phyloP scores from a whole-genome alignment of 2,797 vertebrate genomes.

The Sternotherus odoratus region DNA sequence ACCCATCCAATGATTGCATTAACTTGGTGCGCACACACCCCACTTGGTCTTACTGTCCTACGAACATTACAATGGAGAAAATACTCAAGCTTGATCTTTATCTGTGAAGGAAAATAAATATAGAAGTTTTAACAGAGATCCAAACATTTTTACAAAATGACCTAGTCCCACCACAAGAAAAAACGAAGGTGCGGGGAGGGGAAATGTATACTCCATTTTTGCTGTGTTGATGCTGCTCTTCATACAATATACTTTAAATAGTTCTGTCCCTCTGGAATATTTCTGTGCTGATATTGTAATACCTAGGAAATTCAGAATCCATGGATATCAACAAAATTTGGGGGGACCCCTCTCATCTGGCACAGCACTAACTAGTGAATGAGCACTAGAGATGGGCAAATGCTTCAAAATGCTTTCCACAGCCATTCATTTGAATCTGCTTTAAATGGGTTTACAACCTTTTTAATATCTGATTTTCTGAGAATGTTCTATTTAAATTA shows the following conservation, averaged over 20 bases:
- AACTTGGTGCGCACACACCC: not conserved
- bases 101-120: not conserved
- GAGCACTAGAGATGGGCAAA: not conserved
- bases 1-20: constrained; percentile 2
- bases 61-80: not conserved
- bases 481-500: not conserved
- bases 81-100: not conserved
- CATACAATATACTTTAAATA: fast-evolving
- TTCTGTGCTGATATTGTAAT: not conserved
- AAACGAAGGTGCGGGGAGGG: not conserved
- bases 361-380: not conserved
- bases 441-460: not conserved
- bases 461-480: not conserved
- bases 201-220: fast-evolving
- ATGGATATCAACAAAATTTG: not conserved
- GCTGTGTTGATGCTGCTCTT: not conserved
- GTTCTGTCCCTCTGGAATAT: not conserved
- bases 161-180: not conserved
- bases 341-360: fast-evolving
- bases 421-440: not conserved
- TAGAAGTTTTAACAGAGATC: not conserved
- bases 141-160: not conserved
- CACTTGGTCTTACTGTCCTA: not conserved
- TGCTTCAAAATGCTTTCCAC: not conserved
- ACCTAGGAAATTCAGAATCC: not conserved